A percentile compares a stretch with the other conserved stretches of the same genome.
Evolutionary conservation across 2,888 invertebrate genomes (phyloP).

Genomic region (Chrysotoxum bicinctum): DNA sequence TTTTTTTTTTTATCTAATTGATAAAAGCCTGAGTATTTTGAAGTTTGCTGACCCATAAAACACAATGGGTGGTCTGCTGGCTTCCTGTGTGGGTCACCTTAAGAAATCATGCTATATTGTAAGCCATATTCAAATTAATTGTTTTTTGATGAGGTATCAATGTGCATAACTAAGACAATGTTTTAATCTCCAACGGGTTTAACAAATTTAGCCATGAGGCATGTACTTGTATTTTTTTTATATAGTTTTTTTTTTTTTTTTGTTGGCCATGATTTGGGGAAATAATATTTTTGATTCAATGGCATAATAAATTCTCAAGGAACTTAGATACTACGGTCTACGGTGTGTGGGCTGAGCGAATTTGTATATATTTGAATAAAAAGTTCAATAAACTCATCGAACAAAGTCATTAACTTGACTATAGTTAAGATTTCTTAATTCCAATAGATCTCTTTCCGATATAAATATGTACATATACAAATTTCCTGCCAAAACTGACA

Average conservation of each 20-base stretch:
- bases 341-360: neutral
- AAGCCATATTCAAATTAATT: too few species aligned
- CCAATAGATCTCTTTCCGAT: too few species aligned
- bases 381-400: neutral
- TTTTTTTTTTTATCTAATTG: neutral
- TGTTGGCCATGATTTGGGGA: neutral
- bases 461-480: too few species aligned
- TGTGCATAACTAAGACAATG: neutral
- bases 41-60: conserved; percentile 47
- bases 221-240: neutral
- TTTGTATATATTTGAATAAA: neutral
- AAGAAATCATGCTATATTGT: conserved; percentile 6
- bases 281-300: neutral
- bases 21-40: neutral
- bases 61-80: conserved; percentile 19
- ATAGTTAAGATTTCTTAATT: too few species aligned
- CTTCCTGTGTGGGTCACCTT: neutral
- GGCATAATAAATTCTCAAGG: neutral
- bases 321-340: neutral
- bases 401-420: neutral
- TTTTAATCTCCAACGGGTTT: neutral
- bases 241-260: neutral
- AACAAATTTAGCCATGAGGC: neutral
- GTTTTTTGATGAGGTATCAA: too few species aligned
- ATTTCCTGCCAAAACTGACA: too few species aligned